Base-by-base conservation (phyloP, 2,888 invertebrate genomes). In the Lasioglossum pauxillum region DNA sequence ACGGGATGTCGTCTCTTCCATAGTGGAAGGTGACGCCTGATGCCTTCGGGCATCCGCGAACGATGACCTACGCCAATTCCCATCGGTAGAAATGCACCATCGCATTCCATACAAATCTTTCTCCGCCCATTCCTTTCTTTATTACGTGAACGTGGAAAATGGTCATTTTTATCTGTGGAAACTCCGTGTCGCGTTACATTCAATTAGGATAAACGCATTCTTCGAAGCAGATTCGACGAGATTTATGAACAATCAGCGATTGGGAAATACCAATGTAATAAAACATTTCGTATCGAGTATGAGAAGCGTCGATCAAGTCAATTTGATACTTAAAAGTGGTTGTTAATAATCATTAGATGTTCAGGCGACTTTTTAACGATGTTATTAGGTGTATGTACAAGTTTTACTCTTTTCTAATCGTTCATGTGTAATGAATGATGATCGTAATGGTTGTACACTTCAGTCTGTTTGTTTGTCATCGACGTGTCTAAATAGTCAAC, bases 21-120 rank as follows among this genome's bases (percentile, higher is more conserved):
- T 14, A 41, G 76, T 41, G 35, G 57, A 79, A 44, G 83, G 27
- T 46, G 71, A 64, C 53, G 76, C 49, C 77, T n/a, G 71, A 64
- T 46, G 76, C 44, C 77, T 44, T 31, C n/a, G 41, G 41, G 53
- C 35, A 31, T 67, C 16, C 60, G 67, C 80, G 78, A 69, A 73
- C 75, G 64, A 85, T 81, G 75, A 85, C 86, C 82, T 73, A 78
- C 75, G 41, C 53, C 53, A 82, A 78, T 78, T 78, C 81, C 49
- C 49, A 71, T 14, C 69, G 23, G 31, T 60, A 41, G 44, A n/a
- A 27, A 83, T 23, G 27, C 53, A 10, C 23, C 44, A 31, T 31
- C 69, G 41, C 74, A 67, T 60, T 75, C 41, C 46, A 41, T 31
- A 14, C n/a, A 41, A 64, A 53, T n/a, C 14, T 16, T 35, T 31